Evolutionary conservation across 2,113 vertebrate species (phyloP).

Genomic region (Zeus faber): DNA sequence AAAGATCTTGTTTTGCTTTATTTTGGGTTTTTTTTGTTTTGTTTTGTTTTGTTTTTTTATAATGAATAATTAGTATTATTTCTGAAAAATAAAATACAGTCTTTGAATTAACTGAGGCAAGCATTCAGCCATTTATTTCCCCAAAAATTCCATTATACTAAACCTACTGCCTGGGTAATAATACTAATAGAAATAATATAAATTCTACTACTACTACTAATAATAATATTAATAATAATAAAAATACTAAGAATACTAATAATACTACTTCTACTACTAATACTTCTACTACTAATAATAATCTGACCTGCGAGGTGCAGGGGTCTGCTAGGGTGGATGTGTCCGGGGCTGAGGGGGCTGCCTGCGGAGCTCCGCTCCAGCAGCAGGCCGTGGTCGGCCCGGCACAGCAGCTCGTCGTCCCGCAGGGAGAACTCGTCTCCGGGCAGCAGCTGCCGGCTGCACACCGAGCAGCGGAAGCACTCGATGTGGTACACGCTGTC

Average conservation of each 20-base stretch:
- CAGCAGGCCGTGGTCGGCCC: slow-evolving; percentile 83
- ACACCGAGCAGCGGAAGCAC: slow-evolving; percentile 93
- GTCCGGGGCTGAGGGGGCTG: slow-evolving; percentile 80
- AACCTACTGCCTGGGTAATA: too few species aligned
- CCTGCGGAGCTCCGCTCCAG: slow-evolving; percentile 76
- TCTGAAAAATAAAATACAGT: too few species aligned
- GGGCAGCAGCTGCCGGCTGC: slow-evolving; percentile 89
- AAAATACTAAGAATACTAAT: neutral
- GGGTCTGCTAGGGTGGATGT: slow-evolving; percentile 71
- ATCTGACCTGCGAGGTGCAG: slow-evolving; percentile 81
- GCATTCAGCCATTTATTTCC: too few species aligned
- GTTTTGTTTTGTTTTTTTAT: too few species aligned
- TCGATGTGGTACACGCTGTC: slow-evolving; percentile 92
- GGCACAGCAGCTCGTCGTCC: slow-evolving; percentile 88
- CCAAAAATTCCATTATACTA: too few species aligned
- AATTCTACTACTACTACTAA: too few species aligned
- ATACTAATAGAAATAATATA: too few species aligned
- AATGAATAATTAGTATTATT: too few species aligned
- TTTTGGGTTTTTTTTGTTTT: too few species aligned
- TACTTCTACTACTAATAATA: neutral
- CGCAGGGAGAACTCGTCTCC: slow-evolving; percentile 92
- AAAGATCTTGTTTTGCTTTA: too few species aligned
- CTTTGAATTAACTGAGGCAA: too few species aligned
- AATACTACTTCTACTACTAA: neutral
- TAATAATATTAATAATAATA: slow-evolving; percentile 1